These are phyloP conservation scores for Coelogynopora nodosa DNA, from an alignment of 2,888 invertebrate genomes.

Conservation along the genomic window DNA sequence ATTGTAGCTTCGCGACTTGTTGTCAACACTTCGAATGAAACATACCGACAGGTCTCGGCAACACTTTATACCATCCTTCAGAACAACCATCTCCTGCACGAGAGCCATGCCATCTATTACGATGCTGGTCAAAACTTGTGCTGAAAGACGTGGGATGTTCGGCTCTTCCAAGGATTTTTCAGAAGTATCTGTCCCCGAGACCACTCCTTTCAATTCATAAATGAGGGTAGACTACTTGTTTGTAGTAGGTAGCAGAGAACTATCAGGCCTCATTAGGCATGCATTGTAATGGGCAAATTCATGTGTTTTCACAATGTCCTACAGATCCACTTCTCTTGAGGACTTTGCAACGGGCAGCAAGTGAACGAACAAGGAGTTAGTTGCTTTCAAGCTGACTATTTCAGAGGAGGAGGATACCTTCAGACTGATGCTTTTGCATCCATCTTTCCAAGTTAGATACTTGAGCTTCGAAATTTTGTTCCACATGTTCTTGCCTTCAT, in stretches of 20 bases:
- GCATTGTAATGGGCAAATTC: too few relatives aligned
- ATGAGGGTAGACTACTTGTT: conserved; percentile 14
- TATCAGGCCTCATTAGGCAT: not conserved
- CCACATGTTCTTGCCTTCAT: conserved; percentile 14
- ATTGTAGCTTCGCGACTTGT: not conserved
- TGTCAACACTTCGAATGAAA: conserved; percentile 29
- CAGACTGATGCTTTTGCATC: conserved; percentile 7
- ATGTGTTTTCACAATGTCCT: conserved; percentile 18
- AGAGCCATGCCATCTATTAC: conserved; percentile 21
- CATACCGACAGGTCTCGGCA: conserved; percentile 17
- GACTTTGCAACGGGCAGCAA: conserved; percentile 7
- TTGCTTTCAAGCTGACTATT: conserved; percentile 14
- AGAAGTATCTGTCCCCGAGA: conserved; percentile 7
- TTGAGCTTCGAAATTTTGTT: conserved; percentile 17
- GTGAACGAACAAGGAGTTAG: conserved; percentile 15
- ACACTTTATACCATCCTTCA: conserved; percentile 16
- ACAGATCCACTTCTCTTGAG: conserved; percentile 14
- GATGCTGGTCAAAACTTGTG: not conserved
- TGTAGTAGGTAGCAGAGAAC: conserved; percentile 15
- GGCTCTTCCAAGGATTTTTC: not conserved
- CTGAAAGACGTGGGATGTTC: conserved; percentile 21
- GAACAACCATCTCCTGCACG: conserved; percentile 33
- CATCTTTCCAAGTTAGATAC: conserved; percentile 21
- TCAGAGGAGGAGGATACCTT: conserved; percentile 11
- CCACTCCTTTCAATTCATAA: conserved; percentile 15